Evolutionary conservation across 1,140 invertebrate species (phyloP).

Genomic region (Nephila pilipes): DNA sequence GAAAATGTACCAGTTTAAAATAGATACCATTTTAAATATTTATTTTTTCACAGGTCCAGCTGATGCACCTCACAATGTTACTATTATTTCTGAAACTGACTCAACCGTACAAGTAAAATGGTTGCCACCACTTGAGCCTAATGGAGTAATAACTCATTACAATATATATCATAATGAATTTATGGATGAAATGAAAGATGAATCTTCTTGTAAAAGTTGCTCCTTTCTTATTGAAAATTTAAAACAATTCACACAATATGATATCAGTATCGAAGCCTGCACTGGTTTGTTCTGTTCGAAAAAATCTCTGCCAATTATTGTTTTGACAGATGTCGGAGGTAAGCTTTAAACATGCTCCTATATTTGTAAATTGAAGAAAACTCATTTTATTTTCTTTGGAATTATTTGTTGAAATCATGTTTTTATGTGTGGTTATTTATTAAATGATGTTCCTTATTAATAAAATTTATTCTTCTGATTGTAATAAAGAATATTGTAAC

Average conservation of each 20-base stretch:
- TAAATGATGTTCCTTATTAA: too few relatives aligned
- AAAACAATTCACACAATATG: constrained; percentile 16
- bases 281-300: constrained; percentile 30
- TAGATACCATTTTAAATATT: background rate
- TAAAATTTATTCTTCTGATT: too few relatives aligned
- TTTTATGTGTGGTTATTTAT: too few relatives aligned
- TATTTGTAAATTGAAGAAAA: background rate
- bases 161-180: constrained; percentile 87
- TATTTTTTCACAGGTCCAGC: constrained; percentile 47
- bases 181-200: background rate
- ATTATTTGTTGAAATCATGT: too few relatives aligned
- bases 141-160: constrained; percentile 95
- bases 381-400: background rate
- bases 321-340: constrained; percentile 63
- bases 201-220: background rate
- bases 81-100: background rate
- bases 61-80: constrained; percentile 45
- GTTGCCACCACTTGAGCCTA: constrained; percentile 92
- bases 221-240: background rate
- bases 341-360: background rate
- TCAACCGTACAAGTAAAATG: constrained; percentile 89
- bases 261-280: constrained; percentile 52
- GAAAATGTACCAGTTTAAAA: too few relatives aligned
- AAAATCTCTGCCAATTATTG: background rate
- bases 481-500: too few relatives aligned